These are phyloP conservation scores for Vollenhovia emeryi DNA, from an alignment of 1,140 invertebrate species.

Conservation along the genomic window DNA sequence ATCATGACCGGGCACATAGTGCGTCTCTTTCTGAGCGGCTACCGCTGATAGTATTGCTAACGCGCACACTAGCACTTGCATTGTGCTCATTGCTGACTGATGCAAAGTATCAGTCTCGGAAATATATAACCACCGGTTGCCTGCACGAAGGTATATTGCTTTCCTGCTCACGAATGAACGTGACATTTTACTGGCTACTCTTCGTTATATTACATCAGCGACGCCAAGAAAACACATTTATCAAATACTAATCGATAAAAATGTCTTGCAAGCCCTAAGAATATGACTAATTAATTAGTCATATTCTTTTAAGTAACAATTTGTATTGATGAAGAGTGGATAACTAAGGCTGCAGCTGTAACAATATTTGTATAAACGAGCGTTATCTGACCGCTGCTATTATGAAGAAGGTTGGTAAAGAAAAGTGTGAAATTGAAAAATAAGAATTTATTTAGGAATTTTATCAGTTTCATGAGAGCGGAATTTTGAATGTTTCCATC, in stretches of 20 bases:
- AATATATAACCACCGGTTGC: constrained; percentile 53
- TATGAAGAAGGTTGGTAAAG: background rate
- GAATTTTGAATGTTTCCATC: background rate
- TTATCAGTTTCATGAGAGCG: background rate
- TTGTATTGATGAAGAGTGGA: background rate
- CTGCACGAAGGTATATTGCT: constrained; percentile 47
- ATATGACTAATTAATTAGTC: constrained; percentile 26
- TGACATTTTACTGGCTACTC: constrained; percentile 1
- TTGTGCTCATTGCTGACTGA: constrained; percentile 20
- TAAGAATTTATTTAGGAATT: background rate
- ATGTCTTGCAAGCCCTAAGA: background rate
- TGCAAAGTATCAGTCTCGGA: background rate
- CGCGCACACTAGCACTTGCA: constrained; percentile 23
- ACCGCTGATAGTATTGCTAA: constrained; percentile 34
- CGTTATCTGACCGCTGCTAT: background rate
- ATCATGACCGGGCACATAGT: constrained; percentile 69
- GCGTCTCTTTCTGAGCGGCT: constrained; percentile 61
- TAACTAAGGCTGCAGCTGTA: background rate
- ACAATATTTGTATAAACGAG: background rate
- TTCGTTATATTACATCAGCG: background rate
- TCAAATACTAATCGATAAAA: background rate
- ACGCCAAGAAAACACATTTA: background rate
- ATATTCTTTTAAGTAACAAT: background rate
- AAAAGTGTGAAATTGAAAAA: background rate
- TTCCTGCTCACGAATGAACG: background rate